These are phyloP conservation scores for Iguana delicatissima DNA, from an alignment of 2,797 vertebrate genomes.

Conservation along the genomic window DNA sequence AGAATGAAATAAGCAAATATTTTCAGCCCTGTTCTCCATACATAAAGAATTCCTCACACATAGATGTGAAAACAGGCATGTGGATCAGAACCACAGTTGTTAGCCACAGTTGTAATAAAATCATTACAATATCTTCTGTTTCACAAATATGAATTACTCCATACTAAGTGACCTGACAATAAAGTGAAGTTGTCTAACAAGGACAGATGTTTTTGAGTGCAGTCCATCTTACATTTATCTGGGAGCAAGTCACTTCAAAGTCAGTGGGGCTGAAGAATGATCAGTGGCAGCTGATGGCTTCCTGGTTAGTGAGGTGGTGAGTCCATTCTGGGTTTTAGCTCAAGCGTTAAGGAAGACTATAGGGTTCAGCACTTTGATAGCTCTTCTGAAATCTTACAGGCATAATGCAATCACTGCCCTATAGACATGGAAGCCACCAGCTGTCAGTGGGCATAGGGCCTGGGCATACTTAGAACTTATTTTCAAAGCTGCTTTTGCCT, in stretches of 20 bases:
- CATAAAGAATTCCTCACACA: too few species aligned
- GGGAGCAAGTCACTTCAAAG: neutral
- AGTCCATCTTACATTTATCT: neutral
- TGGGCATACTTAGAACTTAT: neutral
- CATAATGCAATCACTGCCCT: too few species aligned
- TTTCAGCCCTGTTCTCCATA: too few species aligned
- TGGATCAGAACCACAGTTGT: neutral
- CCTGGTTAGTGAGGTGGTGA: too few species aligned
- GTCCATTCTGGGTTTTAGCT: neutral
- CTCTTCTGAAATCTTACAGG: too few species aligned
- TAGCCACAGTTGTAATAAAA: neutral
- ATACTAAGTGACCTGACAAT: rapidly evolving
- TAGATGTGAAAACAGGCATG: too few species aligned
- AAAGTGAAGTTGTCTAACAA: constrained; percentile 12
- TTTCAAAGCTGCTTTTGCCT: neutral
- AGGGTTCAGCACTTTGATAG: too few species aligned
- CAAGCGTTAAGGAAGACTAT: neutral
- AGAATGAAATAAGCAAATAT: too few species aligned
- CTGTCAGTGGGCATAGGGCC: too few species aligned
- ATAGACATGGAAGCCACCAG: too few species aligned
- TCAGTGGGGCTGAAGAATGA: neutral
- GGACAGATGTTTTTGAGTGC: neutral
- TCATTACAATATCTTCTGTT: neutral
- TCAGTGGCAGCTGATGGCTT: too few species aligned
- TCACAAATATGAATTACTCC: neutral